A percentile compares a stretch with the other conserved stretches of the same genome.
Evolutionary conservation across 2,797 vertebrate species (phyloP).

Genomic region (Thaleichthys pacificus): DNA sequence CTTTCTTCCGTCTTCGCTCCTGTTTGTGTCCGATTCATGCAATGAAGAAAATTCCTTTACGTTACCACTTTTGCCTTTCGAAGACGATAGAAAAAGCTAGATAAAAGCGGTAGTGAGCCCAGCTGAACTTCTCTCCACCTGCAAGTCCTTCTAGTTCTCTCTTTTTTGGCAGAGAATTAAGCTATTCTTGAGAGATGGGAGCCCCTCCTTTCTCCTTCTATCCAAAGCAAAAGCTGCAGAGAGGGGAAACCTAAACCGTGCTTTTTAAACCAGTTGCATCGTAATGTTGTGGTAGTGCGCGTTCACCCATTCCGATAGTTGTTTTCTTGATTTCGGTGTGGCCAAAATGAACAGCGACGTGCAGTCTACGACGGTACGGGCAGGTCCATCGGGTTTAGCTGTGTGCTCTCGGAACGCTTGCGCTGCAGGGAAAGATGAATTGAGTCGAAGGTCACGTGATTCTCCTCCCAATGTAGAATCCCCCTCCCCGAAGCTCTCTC

Average conservation of each 20-base stretch:
- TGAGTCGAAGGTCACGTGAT: conserved; percentile 69
- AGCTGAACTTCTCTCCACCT: conserved; percentile 39
- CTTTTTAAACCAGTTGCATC: conserved; percentile 54
- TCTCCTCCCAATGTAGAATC: conserved; percentile 63
- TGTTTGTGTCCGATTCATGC: conserved; percentile 34
- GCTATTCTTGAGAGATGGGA: conserved; percentile 36
- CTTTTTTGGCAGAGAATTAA: conserved; percentile 29
- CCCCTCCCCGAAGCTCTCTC: conserved; percentile 28
- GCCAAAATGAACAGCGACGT: conserved; percentile 33
- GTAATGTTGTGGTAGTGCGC: conserved; percentile 54
- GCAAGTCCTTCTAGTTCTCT: conserved; percentile 20
- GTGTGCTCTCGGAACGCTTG: conserved; percentile 61
- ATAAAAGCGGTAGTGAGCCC: background rate
- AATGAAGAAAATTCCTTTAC: conserved; percentile 36
- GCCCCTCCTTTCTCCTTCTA: conserved; percentile 56
- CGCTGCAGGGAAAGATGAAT: conserved; percentile 77
- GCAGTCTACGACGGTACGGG: conserved; percentile 4
- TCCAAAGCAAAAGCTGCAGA: conserved; percentile 45
- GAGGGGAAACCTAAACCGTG: conserved; percentile 44
- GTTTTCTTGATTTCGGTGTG: conserved; percentile 29
- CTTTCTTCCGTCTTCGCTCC: conserved; percentile 22
- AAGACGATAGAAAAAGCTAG: conserved; percentile 18
- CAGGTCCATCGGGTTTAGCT: conserved; percentile 25
- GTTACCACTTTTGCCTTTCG: conserved; percentile 18
- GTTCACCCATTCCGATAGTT: conserved; percentile 50